These are phyloP conservation scores for Ariopsis seemanni DNA, from an alignment of 2,113 vertebrate genomes.

Conservation along the genomic window DNA sequence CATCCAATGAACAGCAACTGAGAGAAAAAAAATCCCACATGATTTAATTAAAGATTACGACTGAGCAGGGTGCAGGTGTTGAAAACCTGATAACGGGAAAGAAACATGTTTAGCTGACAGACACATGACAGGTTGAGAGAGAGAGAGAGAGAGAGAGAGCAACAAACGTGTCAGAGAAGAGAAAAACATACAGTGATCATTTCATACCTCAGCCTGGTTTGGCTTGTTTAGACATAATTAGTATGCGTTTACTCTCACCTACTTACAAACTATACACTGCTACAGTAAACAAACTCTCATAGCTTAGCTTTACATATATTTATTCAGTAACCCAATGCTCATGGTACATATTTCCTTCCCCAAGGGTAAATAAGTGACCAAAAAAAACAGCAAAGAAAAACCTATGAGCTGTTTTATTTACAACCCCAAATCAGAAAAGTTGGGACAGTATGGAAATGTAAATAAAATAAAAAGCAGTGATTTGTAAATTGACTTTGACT, in stretches of 20 bases:
- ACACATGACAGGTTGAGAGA: slow-evolving; percentile 19
- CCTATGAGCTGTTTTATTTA: slow-evolving; percentile 16
- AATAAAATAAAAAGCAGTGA: too few species aligned
- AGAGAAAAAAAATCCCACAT: neutral
- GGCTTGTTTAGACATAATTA: slow-evolving; percentile 48
- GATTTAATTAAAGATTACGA: slow-evolving; percentile 45
- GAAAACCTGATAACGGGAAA: slow-evolving; percentile 15
- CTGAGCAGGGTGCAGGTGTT: slow-evolving; percentile 19
- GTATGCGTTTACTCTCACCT: slow-evolving; percentile 26
- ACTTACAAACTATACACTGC: slow-evolving; percentile 28
- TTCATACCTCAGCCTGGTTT: slow-evolving; percentile 28
- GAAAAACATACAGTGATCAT: slow-evolving; percentile 37
- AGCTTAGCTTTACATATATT: slow-evolving; percentile 24
- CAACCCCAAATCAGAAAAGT: too few species aligned
- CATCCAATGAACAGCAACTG: slow-evolving; percentile 7
- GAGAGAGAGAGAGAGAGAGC: neutral
- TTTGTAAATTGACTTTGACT: too few species aligned
- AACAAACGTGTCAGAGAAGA: slow-evolving; percentile 8
- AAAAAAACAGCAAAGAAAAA: slow-evolving; percentile 16
- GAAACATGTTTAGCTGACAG: slow-evolving; percentile 31
- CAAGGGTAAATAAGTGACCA: neutral
- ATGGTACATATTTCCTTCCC: slow-evolving; percentile 24
- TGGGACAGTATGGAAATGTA: too few species aligned
- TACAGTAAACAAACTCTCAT: slow-evolving; percentile 27
- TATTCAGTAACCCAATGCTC: slow-evolving; percentile 30